Conservation (phyloP, 2,888 invertebrate genomes). For the Eupithecia inturbata region DNA sequence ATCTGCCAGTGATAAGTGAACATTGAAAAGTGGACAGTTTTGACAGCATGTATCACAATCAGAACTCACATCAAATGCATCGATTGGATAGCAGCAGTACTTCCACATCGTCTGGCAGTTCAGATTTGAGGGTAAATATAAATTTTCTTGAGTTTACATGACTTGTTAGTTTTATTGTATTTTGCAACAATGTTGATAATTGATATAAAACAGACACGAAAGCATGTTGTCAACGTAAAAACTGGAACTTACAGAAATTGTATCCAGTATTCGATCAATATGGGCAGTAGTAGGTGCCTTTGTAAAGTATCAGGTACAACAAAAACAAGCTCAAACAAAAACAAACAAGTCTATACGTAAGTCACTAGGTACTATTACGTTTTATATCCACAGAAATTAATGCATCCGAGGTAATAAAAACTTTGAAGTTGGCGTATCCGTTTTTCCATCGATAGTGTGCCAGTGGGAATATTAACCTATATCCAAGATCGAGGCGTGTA, state of each 20-base stretch:
- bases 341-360: neutral
- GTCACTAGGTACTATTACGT: neutral
- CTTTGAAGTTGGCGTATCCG: conserved; percentile 15
- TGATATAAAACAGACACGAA: neutral
- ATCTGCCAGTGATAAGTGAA: conserved; percentile 12
- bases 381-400: neutral
- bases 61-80: conserved; percentile 52
- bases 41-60: conserved; percentile 31
- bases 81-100: conserved; percentile 68
- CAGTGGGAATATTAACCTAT: conserved; percentile 37
- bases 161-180: neutral
- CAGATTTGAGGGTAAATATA: conserved; percentile 72
- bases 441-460: conserved; percentile 26
- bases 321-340: neutral
- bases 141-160: neutral
- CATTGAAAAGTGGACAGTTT: conserved; percentile 22
- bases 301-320: neutral
- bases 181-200: neutral
- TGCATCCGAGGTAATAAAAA: conserved; percentile 26
- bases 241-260: neutral
- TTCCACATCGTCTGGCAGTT: conserved; percentile 75
- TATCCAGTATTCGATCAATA: neutral
- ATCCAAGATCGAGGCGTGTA: conserved; percentile 33
- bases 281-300: neutral
- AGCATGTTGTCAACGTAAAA: neutral